Base-by-base conservation (phyloP, 2,113 vertebrate genomes). In the Pipa parva region DNA sequence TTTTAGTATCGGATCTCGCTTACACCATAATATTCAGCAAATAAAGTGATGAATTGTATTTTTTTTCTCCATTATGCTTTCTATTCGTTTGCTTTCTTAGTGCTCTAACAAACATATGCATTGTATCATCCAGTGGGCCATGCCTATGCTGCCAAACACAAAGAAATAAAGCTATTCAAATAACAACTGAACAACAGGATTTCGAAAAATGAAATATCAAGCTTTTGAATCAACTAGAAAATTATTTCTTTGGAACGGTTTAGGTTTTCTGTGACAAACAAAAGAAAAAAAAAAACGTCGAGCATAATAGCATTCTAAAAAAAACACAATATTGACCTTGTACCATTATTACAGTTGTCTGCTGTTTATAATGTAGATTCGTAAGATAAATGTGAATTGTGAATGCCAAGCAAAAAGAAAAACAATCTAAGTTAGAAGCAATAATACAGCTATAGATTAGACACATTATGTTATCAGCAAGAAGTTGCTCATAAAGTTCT, bases 371-470 rank as follows among this genome's bases (percentile, higher is more conserved):
- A 48, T 48, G 45, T 11, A 48, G 18, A 13, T 20, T 49, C 22
- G 46, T 49, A 18, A 58, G 27, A 22, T 20, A 58, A 58, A 61
- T 18, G 46, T 58, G 66, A 52, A 20, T 28, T 39, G 25, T 25
- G 25, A 37, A 45, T 8, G 66, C 39, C 39, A 45, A 50, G 17
- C 27, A 25, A 45, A 56, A 59, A 59, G 26, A 39, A 18, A 45
- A 54, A 54, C 13, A 52, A 25, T 55, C 24, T 20, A 45, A 61
- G 49, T 59, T 37, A 36, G 8, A 61, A 54, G 31, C 36, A 13
- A 54, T 59, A 54, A 61, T 51, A 51, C 29, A 61, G 25, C 24
- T 54, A 46, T 12, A 61, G 66, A 70, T 70, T 54, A 20, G 58
- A 26, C 26, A 70, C 25, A 49, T 54, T 68, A 42, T 51, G 46